Conservation (phyloP, 1,140 invertebrate genomes). For the Aphelenchoides avenae region DNA sequence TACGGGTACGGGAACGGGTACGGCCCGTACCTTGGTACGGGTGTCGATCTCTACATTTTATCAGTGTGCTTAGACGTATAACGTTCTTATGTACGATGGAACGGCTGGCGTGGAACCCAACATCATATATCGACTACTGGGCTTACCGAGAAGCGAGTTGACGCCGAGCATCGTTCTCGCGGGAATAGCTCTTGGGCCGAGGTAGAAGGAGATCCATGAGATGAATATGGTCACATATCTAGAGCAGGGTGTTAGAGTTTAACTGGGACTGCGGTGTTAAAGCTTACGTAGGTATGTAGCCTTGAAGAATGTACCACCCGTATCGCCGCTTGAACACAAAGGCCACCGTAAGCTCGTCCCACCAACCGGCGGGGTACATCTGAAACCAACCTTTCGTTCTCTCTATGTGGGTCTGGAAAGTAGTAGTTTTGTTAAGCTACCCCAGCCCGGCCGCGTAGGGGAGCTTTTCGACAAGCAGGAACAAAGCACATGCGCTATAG, state of each 20-base stretch:
- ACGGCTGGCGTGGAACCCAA: no score
- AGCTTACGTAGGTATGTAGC: constrained; percentile 21
- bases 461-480: no score
- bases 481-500: no score
- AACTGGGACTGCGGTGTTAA: background rate
- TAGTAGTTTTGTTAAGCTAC: background rate
- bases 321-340: constrained; percentile 56
- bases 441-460: no score
- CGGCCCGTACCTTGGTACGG: no score
- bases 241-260: constrained; percentile 3
- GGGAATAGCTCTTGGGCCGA: constrained; percentile 56
- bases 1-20: no score
- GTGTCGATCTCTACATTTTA: no score
- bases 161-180: constrained; percentile 58
- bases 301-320: constrained; percentile 57
- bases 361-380: constrained; percentile 58
- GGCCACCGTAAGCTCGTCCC: constrained; percentile 58
- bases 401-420: no score
- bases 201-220: constrained; percentile 58
- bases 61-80: no score
- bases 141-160: constrained; percentile 47
- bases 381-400: no score
- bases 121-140: no score
- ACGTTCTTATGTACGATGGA: no score
- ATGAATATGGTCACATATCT: constrained; percentile 59